Conservation (phyloP, 2,888 invertebrate genomes). For the Theretra japonica region DNA sequence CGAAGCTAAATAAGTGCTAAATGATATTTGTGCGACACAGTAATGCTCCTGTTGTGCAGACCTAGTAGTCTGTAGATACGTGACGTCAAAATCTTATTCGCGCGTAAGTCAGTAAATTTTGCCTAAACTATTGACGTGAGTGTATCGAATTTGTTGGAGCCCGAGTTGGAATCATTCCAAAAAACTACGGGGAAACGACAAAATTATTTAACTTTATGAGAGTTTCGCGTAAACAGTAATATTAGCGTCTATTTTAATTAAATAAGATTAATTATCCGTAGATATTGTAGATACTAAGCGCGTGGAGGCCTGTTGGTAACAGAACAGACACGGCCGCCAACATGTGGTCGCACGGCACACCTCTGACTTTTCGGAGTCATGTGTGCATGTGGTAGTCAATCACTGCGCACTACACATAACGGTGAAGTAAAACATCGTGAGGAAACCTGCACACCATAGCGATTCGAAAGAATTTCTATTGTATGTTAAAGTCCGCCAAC, state of each 20-base stretch:
- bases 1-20: neutral
- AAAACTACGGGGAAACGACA: neutral
- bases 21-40: neutral
- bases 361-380: too few species aligned
- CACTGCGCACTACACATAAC: too few species aligned
- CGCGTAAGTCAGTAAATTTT: conserved; percentile 9
- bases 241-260: neutral
- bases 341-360: too few species aligned
- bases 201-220: conserved; percentile 15
- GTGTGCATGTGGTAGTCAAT: too few species aligned
- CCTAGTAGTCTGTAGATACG: neutral
- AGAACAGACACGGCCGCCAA: too few species aligned
- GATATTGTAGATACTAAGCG: neutral
- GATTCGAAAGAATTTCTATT: too few species aligned
- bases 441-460: too few species aligned
- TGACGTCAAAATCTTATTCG: neutral
- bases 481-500: too few species aligned
- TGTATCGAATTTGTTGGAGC: conserved; percentile 4
- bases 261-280: neutral
- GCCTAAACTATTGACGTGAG: neutral
- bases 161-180: conserved; percentile 17
- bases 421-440: too few species aligned
- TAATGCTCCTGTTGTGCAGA: neutral
- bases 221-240: conserved; percentile 15
- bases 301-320: too few species aligned